Percentiles rank a stretch among this genome's conserved stretches.
phyloP scores from a whole-genome alignment of 2,797 vertebrate genomes.

The Chelon auratus region DNA sequence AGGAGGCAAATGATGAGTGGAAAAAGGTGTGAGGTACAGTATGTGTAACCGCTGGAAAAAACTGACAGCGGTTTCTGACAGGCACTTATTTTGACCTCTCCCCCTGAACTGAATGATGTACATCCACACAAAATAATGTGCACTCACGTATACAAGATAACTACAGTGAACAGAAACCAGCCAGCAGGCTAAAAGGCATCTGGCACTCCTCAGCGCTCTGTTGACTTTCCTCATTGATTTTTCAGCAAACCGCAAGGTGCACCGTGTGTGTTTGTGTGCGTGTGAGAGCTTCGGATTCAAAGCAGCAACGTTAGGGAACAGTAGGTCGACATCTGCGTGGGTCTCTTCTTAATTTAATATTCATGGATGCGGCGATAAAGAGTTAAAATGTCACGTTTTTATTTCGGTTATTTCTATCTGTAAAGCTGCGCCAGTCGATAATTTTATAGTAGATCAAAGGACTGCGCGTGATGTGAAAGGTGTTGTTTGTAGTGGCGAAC shows the following conservation, averaged over 20 bases:
- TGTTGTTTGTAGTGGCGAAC: too few relatives aligned
- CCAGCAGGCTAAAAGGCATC: slow-evolving; percentile 40
- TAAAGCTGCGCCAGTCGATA: not conserved
- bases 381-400: not conserved
- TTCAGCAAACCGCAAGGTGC: slow-evolving; percentile 47
- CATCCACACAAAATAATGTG: slow-evolving; percentile 18
- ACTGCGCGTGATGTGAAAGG: not conserved
- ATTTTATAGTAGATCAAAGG: not conserved
- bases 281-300: slow-evolving; percentile 18
- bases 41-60: slow-evolving; percentile 14
- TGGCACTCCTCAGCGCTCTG: slow-evolving; percentile 62
- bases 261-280: slow-evolving; percentile 26
- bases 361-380: not conserved
- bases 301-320: slow-evolving; percentile 23
- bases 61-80: slow-evolving; percentile 49
- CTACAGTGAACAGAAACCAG: slow-evolving; percentile 63
- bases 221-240: slow-evolving; percentile 76
- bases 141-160: slow-evolving; percentile 18
- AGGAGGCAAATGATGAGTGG: slow-evolving; percentile 28
- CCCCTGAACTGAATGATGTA: slow-evolving; percentile 18
- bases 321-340: slow-evolving; percentile 11
- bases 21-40: slow-evolving; percentile 32
- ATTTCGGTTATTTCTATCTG: not conserved
- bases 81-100: slow-evolving; percentile 38
- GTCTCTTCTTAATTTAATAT: slow-evolving; percentile 21